Base-by-base conservation (phyloP, 1,140 invertebrate genomes). In the Papilio helenus region DNA sequence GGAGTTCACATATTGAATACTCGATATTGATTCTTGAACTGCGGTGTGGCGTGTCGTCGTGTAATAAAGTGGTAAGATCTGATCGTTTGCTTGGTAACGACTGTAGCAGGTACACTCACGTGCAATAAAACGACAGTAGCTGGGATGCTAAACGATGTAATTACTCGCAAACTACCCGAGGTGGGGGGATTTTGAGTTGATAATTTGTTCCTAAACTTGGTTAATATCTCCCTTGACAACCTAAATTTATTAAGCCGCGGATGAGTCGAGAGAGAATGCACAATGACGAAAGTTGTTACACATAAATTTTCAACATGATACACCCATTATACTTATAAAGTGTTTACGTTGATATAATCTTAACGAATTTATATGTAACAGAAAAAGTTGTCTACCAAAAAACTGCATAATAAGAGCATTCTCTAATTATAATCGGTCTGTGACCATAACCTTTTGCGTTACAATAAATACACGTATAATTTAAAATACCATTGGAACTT, bases 141-240 rank as follows among this genome's bases (percentile, higher is more conserved):
- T 84, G 86, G 85, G 79, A 85, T 89, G 87, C 79, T 82, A 87
- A 89, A 91, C 86, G 86, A 83, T 79, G 88, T 90, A 93, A 92
- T 94, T 93, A 91, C 88, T 81, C 85, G 83, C 79, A 82, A 90
- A 91, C 86, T 89, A 89, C 81, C 85, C 88, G 58, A 92, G 92
- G 87, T 92, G 88, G 83, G 82, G 82, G 88, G 34, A 90, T 87
- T 90, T 92, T 89, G 83, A 84, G 89, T 85, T 87, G 84, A 88
- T 93, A 94, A 94, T 92, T 93, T 92, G 90, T 92, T 92, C 87
- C 86, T 87, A 90, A 94, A 94, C 90, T 93, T 90, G 86, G 88
- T 92, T 92, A 94, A 94, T 92, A 92, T 89, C 89, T 87, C 90
- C 87, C 89, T 85, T 92, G 92, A 92, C 89, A 89, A 90, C 90